phyloP scores from a whole-genome alignment of 1,140 invertebrate species.

The Streblospio benedicti region DNA sequence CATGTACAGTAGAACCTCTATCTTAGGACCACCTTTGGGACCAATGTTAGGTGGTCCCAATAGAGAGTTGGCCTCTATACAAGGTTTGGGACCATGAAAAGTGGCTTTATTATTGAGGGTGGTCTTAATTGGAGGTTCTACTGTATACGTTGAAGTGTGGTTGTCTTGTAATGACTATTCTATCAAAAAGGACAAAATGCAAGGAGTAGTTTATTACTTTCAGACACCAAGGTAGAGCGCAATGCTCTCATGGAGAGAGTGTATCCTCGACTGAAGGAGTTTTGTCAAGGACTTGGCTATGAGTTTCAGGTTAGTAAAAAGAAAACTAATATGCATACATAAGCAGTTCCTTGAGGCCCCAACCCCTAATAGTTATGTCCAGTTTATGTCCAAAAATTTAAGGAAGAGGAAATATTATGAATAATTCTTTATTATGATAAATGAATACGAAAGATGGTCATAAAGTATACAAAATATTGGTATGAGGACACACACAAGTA shows the following conservation, averaged over 20 bases:
- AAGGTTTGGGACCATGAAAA: not conserved
- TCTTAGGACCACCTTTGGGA: not conserved
- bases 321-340: no score
- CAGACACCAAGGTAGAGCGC: conserved; percentile 88
- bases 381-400: no score
- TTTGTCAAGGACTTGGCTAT: conserved; percentile 84
- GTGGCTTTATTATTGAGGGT: not conserved
- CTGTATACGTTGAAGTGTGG: not conserved
- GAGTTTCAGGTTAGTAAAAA: conserved; percentile 49
- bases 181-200: not conserved
- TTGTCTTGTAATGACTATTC: not conserved
- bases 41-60: not conserved
- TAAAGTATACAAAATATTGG: no score
- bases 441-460: no score
- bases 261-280: conserved; percentile 88
- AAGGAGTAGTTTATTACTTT: not conserved
- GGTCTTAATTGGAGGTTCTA: not conserved
- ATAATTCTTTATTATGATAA: no score
- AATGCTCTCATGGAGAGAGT: conserved; percentile 95
- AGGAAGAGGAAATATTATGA: no score
- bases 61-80: not conserved
- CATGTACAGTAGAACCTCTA: not conserved
- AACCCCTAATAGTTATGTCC: no score
- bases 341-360: no score
- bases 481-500: no score